Evolutionary conservation across 2,888 invertebrate genomes (phyloP), one percentile per base, ranked within the genome.

Genomic region (Notocelia uddmanniana): DNA sequence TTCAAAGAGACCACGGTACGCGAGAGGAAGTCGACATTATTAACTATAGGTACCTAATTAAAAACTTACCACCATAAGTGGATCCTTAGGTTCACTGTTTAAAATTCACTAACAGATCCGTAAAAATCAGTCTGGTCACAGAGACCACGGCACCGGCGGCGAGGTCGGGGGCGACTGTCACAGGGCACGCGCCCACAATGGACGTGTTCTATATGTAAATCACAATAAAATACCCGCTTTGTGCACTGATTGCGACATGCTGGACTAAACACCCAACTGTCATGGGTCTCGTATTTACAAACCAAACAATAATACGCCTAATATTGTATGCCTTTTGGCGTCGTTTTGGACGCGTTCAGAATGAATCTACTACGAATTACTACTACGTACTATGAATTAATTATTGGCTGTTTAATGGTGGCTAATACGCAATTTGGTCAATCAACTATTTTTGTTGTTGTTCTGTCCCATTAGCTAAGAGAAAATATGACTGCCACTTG

Each of bases 141-240:
- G 79, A 81, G 86, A 85, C 85, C 88, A 85, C 87, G 83, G 81
- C 80, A 81, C 82, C 77, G 83, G 83, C 83, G 77, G 83, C 81
- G 85, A 83, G 85, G 89, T 83, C 87, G 80, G 85, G 89, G 89
- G 87, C 89, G 84, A 92, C 93, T 92, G 92, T 89, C 86, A 89
- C 89, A 88, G 89, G 87, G 85, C 87, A 82, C 82, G 82, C 83
- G 83, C 79, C 83, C 81, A 91, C 91, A 91, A 90, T 92, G 90
- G 83, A 81, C 86, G 89, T 86, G 87, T 88, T 89, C 88, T 87
- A 88, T 89, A 89, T 91, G 89, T 89, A 89, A 90, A 92, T 91
- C 90, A 93, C 92, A 92, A 92, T 92, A 91, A 92, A 92, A 91
- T 90, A 89, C 85, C 85, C 87, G 89, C 89, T 89, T 92, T 92